Evolutionary conservation across 2,113 vertebrate species (phyloP).

Genomic region (Misgurnus mizolepis): DNA sequence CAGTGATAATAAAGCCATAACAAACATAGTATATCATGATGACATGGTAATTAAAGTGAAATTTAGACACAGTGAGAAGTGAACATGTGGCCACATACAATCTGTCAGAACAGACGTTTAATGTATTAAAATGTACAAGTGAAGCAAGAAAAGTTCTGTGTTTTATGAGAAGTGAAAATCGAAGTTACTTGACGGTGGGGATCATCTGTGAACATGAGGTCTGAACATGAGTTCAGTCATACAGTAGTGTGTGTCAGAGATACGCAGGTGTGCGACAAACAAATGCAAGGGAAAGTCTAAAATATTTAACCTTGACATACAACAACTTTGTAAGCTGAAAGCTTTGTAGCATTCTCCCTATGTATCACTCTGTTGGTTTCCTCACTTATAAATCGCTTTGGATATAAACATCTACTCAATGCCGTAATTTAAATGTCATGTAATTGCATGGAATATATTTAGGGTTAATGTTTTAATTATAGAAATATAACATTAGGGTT

Average conservation of each 20-base stretch:
- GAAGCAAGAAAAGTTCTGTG: slow-evolving; percentile 21
- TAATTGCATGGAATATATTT: too few species aligned
- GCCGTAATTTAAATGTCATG: too few species aligned
- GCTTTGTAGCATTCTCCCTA: too few species aligned
- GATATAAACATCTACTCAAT: too few species aligned
- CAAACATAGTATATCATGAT: slow-evolving; percentile 34
- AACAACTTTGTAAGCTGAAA: too few species aligned
- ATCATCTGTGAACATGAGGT: not conserved
- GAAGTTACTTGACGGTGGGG: not conserved
- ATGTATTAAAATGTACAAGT: slow-evolving; percentile 8
- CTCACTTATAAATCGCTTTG: too few species aligned
- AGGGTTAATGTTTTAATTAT: too few species aligned
- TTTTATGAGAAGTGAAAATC: not conserved
- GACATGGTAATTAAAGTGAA: slow-evolving; percentile 40
- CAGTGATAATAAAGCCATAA: slow-evolving; percentile 6
- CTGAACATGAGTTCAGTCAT: not conserved
- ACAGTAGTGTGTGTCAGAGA: not conserved
- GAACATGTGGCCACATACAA: slow-evolving; percentile 33
- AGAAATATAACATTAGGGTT: too few species aligned
- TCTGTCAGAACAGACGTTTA: slow-evolving; percentile 35
- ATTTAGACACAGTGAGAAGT: slow-evolving; percentile 35
- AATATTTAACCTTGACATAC: too few species aligned
- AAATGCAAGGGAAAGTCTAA: too few species aligned
- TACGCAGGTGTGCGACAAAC: not conserved
- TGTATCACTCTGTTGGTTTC: too few species aligned